phyloP scores from a whole-genome alignment of 1,140 invertebrate species.

The Meloidogyne floridensis region DNA sequence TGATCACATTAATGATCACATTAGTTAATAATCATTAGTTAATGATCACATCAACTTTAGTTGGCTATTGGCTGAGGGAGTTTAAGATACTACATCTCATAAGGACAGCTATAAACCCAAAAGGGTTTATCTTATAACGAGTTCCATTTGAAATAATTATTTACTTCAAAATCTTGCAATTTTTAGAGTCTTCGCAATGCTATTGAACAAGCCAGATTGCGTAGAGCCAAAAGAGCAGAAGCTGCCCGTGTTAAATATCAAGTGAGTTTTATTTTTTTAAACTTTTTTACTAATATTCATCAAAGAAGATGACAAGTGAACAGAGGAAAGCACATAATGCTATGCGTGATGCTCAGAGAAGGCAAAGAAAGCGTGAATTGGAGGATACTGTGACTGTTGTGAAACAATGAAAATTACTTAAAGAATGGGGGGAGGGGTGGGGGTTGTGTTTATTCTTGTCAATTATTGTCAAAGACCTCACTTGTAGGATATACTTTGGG shows the following conservation, averaged over 20 bases:
- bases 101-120: too few species aligned
- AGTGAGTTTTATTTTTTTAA: neutral
- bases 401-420: constrained; percentile 14
- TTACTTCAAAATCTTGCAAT: neutral
- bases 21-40: too few species aligned
- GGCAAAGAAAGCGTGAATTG: constrained; percentile 36
- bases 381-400: constrained; percentile 30
- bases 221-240: constrained; percentile 30
- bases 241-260: constrained; percentile 35
- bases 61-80: too few species aligned
- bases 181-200: constrained; percentile 16
- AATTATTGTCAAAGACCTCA: too few species aligned
- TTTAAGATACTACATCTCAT: too few species aligned
- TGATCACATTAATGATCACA: too few species aligned
- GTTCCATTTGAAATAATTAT: neutral
- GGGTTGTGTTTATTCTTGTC: too few species aligned
- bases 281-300: constrained; percentile 10
- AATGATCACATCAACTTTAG: too few species aligned
- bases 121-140: too few species aligned
- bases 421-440: too few species aligned
- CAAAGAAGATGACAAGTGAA: constrained; percentile 27
- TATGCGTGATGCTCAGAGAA: constrained; percentile 36
- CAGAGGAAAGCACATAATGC: constrained; percentile 37
- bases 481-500: too few species aligned
- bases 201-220: constrained; percentile 35